Evolutionary conservation across 2,888 invertebrate genomes (phyloP), one percentile per base, ranked within the genome.

Genomic region (Aelia acuminata): DNA sequence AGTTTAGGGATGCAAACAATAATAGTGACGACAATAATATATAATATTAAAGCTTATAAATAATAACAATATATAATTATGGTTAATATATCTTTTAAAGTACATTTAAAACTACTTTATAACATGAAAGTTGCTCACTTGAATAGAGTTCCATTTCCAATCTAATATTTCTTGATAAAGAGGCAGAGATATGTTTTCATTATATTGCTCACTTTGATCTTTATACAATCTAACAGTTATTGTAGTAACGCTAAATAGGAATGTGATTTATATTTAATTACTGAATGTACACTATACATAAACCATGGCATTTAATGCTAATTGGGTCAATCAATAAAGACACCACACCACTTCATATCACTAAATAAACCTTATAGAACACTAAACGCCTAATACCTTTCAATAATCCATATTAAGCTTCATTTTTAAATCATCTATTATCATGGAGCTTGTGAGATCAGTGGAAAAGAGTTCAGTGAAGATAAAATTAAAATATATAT

Each of bases 171-270:
- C n/a, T 50, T 50, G 20, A 50, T 26, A 57, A n/a, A 26, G 26
- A 1, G 13, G 15, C 20, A 4, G 31, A 70, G 63, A 70, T 70
- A 70, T 70, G 63, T 70, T 35, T 35, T 35, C 63, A 18, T 35
- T 35, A 70, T 80, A 80, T 80, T 80, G 18, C 13, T 43, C 43
- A 80, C 43, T 80, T 39, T 80, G 43, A n/a, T 47, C 22, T 80
- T 47, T 43, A 80, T 80, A 80, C 80, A 80, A 80, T 80, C 43
- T 43, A 80, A 43, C 43, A 43, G 13, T n/a, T 43, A 80, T 80
- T 47, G 15, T 47, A 80, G n/a, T 22, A 10, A 80, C 1, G 13
- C 13, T 43, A 43, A 43, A 43, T 35, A 43, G 31, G 20, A 80
- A 47, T 43, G 13, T 10, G 26, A 1, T 22, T 43, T 80, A 47